phyloP scores from a whole-genome alignment of 1,140 invertebrate genomes.

The Armadillidium nasatum region DNA sequence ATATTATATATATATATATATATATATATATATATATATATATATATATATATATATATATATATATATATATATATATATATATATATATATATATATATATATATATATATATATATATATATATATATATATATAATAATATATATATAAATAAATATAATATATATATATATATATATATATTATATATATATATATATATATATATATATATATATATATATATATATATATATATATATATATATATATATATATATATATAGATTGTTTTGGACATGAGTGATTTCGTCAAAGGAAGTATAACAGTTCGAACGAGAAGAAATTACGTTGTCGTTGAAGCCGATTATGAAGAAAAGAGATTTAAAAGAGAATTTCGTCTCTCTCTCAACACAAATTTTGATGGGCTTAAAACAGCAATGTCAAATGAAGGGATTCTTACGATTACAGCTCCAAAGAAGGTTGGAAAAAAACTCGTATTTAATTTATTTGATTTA shows the following conservation, averaged over 20 bases:
- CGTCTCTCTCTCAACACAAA: constrained; percentile 34
- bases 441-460: constrained; percentile 36
- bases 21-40: constrained; percentile 15
- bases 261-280: constrained; percentile 37
- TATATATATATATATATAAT: neutral
- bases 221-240: neutral
- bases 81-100: neutral
- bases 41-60: neutral
- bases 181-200: neutral
- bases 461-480: constrained; percentile 24
- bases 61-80: neutral
- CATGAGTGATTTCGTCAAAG: constrained; percentile 38
- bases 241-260: constrained; percentile 15
- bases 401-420: constrained; percentile 35
- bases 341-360: constrained; percentile 20
- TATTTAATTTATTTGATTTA: too few species aligned
- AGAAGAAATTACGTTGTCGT: constrained; percentile 31
- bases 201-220: neutral
- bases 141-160: neutral
- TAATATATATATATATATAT: neutral
- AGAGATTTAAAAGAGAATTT: constrained; percentile 29
- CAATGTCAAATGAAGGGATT: constrained; percentile 39
- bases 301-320: constrained; percentile 38
- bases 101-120: neutral
- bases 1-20: neutral